Evolutionary conservation across 2,797 vertebrate genomes (phyloP).

Genomic region (Megaceryle alcyon): DNA sequence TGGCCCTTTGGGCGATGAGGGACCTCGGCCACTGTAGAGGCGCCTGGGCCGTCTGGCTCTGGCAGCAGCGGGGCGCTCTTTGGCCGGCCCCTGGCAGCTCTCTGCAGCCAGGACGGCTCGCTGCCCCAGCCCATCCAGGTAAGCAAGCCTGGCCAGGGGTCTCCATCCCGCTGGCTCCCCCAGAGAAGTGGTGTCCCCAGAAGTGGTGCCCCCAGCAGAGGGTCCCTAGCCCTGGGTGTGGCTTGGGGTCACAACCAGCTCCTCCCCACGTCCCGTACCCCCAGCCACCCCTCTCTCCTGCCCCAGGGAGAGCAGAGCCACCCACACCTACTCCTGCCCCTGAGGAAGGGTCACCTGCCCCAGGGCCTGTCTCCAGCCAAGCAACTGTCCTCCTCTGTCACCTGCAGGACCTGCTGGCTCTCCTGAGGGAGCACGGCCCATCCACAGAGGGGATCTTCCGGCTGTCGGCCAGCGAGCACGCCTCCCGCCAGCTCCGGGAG

Average conservation of each 20-base stretch:
- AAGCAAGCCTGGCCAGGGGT: not conserved
- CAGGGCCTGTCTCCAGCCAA: not conserved
- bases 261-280: not conserved
- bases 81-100: too few species aligned
- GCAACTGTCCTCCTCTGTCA: not conserved
- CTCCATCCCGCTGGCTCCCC: too few species aligned
- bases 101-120: too few species aligned
- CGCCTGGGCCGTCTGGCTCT: not conserved
- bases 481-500: not conserved
- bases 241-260: too few species aligned
- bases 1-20: not conserved
- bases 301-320: not conserved
- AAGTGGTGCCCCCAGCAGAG: too few species aligned
- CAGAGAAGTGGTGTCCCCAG: too few species aligned
- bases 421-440: not conserved
- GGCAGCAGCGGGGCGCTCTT: too few species aligned
- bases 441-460: not conserved
- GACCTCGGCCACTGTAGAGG: not conserved
- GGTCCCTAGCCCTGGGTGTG: too few species aligned
- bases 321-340: not conserved
- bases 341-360: not conserved
- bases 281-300: not conserved
- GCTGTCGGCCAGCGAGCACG: not conserved
- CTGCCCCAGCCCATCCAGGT: too few species aligned
- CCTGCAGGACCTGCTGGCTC: not conserved